Conservation (phyloP, 2,888 invertebrate genomes). For the Phyllotreta cruciferae region DNA sequence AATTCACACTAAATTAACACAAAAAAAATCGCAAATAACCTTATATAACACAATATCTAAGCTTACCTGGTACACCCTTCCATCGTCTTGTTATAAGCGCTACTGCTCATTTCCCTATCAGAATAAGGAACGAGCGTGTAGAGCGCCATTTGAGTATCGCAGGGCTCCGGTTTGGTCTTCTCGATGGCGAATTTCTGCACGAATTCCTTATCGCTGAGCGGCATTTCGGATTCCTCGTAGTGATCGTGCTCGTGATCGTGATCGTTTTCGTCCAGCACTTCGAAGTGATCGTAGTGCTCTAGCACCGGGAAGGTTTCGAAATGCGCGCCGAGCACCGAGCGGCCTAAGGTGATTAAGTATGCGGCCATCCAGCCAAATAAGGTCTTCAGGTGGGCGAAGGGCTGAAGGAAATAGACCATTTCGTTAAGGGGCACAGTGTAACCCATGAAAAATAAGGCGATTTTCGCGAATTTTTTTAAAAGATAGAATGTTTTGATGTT, state of each 20-base stretch:
- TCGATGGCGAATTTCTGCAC: slow-evolving; percentile 59
- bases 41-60: too few species aligned
- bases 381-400: slow-evolving; percentile 66
- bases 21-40: too few species aligned
- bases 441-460: too few species aligned
- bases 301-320: slow-evolving; percentile 30
- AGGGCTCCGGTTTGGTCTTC: slow-evolving; percentile 84
- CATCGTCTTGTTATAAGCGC: slow-evolving; percentile 57
- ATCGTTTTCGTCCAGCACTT: slow-evolving; percentile 48
- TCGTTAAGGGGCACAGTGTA: too few species aligned
- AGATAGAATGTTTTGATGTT: too few species aligned
- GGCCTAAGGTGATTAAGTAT: slow-evolving; percentile 66
- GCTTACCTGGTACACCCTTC: slow-evolving; percentile 54
- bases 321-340: slow-evolving; percentile 61
- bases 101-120: slow-evolving; percentile 53
- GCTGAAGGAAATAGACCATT: slow-evolving; percentile 63
- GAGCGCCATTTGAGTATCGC: slow-evolving; percentile 73
- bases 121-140: slow-evolving; percentile 56
- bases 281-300: slow-evolving; percentile 28
- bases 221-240: slow-evolving; percentile 34
- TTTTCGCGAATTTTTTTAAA: too few species aligned
- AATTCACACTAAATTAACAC: too few species aligned
- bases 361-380: slow-evolving; percentile 67
- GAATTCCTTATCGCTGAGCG: slow-evolving; percentile 62
- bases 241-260: slow-evolving; percentile 33